Percentiles rank a stretch among this genome's conserved stretches.
Evolutionary conservation across 2,888 invertebrate genomes (phyloP).

Genomic region (Drosophila cracens): DNA sequence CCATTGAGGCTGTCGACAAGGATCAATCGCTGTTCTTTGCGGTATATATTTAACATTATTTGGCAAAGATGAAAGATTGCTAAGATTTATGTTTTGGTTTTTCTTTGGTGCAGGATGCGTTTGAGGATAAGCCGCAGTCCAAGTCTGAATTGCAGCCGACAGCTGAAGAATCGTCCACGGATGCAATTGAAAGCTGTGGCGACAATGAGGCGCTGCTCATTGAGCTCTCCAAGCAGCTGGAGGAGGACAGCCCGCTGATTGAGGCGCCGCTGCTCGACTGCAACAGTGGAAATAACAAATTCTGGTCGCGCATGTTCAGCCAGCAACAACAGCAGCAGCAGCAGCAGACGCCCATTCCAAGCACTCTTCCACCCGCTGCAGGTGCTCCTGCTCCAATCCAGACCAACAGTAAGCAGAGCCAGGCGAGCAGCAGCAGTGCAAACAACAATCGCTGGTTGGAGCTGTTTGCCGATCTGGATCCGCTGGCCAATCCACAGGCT

Average conservation of each 20-base stretch:
- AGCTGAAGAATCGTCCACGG: constrained; percentile 21
- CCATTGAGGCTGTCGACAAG: constrained; percentile 72
- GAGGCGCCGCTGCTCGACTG: constrained; percentile 47
- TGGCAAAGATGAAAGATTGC: background rate
- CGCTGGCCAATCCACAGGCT: constrained; percentile 81
- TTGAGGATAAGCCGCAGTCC: constrained; percentile 59
- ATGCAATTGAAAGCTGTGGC: constrained; percentile 22
- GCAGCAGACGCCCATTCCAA: constrained; percentile 46
- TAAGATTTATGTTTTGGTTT: background rate
- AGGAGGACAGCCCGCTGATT: constrained; percentile 65
- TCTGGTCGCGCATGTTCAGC: constrained; percentile 71
- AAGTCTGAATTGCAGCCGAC: constrained; percentile 13
- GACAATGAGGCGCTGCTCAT: constrained; percentile 71
- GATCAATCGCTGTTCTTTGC: constrained; percentile 82
- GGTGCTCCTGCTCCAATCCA: constrained; percentile 11
- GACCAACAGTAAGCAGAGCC: constrained; percentile 24
- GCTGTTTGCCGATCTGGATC: constrained; percentile 82
- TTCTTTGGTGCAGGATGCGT: constrained; percentile 66
- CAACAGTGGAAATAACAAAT: constrained; percentile 54
- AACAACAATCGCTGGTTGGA: constrained; percentile 80
- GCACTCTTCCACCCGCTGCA: constrained; percentile 18
- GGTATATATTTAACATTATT: constrained; percentile 60
- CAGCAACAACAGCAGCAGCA: constrained; percentile 50
- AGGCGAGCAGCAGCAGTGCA: constrained; percentile 26
- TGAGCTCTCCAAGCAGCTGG: constrained; percentile 65